Percentiles rank a stretch among this genome's conserved stretches.
These are phyloP conservation scores for Micrastur ruficollis DNA, from an alignment of 2,797 vertebrate genomes.

Conservation along the genomic window DNA sequence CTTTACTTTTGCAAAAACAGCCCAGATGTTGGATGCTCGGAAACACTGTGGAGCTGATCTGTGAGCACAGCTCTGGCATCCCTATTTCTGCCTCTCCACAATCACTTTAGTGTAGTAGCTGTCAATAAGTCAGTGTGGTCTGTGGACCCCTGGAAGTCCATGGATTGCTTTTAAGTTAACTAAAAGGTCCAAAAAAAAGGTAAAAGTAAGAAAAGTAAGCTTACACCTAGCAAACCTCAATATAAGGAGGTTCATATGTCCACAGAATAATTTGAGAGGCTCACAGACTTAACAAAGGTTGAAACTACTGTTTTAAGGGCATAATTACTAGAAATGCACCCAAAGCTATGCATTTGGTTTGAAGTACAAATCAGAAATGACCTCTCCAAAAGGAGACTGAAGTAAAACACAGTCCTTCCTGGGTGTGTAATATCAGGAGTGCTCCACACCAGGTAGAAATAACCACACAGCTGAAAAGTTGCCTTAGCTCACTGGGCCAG, in stretches of 20 bases:
- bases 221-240: neutral
- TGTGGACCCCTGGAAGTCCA: neutral
- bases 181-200: neutral
- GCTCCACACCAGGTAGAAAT: neutral
- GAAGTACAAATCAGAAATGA: neutral
- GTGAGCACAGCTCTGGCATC: neutral
- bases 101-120: neutral
- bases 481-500: neutral
- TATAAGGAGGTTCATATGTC: neutral
- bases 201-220: neutral
- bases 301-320: neutral
- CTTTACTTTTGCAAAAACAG: neutral
- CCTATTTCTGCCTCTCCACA: neutral
- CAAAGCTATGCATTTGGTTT: neutral
- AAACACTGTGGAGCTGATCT: neutral
- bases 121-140: neutral
- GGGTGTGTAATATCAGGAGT: neutral
- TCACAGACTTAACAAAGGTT: neutral
- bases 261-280: neutral
- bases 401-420: neutral
- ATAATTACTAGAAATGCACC: neutral
- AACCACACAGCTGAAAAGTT: neutral
- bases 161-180: neutral
- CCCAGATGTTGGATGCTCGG: neutral
- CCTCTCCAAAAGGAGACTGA: neutral